phyloP scores from a whole-genome alignment of 2,113 vertebrate genomes.

The Rattus norvegicus region GRCr8 NC_086019.1:174057501-174058000 shows the following conservation, averaged over 20 bases:
- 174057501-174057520: conserved; percentile 81
- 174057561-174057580: conserved; percentile 36
- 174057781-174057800: background rate
- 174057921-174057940: background rate
- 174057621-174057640: conserved; percentile 54
- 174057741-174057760: conserved; percentile 53
- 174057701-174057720: background rate
- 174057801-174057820: conserved; percentile 56
- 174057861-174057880: background rate
- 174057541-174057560: conserved; percentile 46
- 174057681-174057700: conserved; percentile 45
- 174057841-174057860: background rate
- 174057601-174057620: conserved; percentile 26
- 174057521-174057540: conserved; percentile 28
- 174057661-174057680: conserved; percentile 32
- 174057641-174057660: conserved; percentile 27
- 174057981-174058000: conserved; percentile 58
- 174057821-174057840: background rate
- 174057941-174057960: background rate
- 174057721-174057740: conserved; percentile 53
- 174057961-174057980: conserved; percentile 67
- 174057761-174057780: background rate
- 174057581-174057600: conserved; percentile 46
- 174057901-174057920: background rate
- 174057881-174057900: background rate